phyloP scores from a whole-genome alignment of 1,140 invertebrate genomes.

The Drosophila seguyi region DNA sequence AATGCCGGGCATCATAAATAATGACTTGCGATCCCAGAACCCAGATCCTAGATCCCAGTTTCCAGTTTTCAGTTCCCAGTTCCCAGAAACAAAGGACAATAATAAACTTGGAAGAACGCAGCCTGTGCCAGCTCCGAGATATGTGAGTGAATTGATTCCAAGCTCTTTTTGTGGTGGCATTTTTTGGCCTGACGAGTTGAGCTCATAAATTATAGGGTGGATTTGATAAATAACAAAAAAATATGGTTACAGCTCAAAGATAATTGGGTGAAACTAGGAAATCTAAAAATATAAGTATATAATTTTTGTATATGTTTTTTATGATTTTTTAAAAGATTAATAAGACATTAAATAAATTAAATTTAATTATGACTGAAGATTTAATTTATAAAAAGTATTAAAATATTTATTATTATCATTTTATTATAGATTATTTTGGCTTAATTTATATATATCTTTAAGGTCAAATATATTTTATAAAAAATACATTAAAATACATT shows the following conservation, averaged over 20 bases:
- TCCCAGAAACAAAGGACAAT: constrained; percentile 31
- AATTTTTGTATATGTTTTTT: neutral
- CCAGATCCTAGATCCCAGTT: neutral
- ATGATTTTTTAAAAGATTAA: neutral
- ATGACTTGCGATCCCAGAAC: constrained; percentile 44
- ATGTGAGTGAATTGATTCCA: constrained; percentile 23
- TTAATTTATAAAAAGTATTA: too few species aligned
- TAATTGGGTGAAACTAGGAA: neutral
- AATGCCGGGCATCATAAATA: constrained; percentile 62
- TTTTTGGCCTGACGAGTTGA: neutral
- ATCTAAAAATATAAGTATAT: too few species aligned
- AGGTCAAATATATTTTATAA: too few species aligned
- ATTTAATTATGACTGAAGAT: too few species aligned
- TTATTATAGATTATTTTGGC: too few species aligned
- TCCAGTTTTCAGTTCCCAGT: neutral
- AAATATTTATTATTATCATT: too few species aligned
- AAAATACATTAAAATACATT: too few species aligned
- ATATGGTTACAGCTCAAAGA: too few species aligned
- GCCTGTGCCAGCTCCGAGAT: neutral
- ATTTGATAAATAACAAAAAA: too few species aligned
- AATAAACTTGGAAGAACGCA: constrained; percentile 9
- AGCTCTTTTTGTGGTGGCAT: neutral
- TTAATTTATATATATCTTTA: too few species aligned
- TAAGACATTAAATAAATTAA: too few species aligned
- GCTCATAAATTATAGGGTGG: too few species aligned